phyloP scores from a whole-genome alignment of 1,140 invertebrate species.

The Trichonephila clavipes region DNA sequence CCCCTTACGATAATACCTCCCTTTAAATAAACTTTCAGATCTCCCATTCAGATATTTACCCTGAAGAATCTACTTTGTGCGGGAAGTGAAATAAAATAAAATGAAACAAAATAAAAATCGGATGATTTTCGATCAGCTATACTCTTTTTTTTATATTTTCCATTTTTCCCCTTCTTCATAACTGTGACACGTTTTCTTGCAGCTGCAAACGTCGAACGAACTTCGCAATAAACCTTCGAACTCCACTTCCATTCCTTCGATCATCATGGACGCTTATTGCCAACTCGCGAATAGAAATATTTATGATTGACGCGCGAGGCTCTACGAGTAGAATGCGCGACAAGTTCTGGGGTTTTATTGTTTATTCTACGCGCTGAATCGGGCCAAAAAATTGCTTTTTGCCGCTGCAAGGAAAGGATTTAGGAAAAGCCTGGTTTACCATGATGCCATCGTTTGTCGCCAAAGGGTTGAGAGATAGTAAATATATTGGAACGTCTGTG shows the following conservation, averaged over 20 bases:
- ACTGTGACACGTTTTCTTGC: not conserved
- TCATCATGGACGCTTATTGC: conserved; percentile 43
- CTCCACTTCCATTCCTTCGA: conserved; percentile 21
- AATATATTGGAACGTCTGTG: conserved; percentile 43
- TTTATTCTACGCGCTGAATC: conserved; percentile 43
- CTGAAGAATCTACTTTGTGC: not conserved
- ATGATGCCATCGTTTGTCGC: conserved; percentile 52
- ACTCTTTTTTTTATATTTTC: not conserved
- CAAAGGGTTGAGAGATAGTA: conserved; percentile 32
- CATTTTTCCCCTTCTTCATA: not conserved
- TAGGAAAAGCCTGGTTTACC: conserved; percentile 58
- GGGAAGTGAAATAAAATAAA: not conserved
- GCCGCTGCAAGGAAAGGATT: conserved; percentile 42
- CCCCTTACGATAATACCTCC: not conserved
- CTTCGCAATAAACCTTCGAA: conserved; percentile 26
- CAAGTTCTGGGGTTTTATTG: conserved; percentile 44
- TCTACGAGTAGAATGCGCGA: conserved; percentile 35
- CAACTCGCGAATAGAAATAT: conserved; percentile 40
- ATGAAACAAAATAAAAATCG: not conserved
- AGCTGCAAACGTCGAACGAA: conserved; percentile 14
- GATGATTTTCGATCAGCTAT: conserved; percentile 23
- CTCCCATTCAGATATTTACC: not conserved
- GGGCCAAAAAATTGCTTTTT: conserved; percentile 30
- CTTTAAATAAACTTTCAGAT: not conserved
- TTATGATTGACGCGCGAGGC: conserved; percentile 45